Evolutionary conservation across 2,113 vertebrate species (phyloP), one percentile per base, ranked within the genome.

Genomic region (Apaloderma vittatum): DNA sequence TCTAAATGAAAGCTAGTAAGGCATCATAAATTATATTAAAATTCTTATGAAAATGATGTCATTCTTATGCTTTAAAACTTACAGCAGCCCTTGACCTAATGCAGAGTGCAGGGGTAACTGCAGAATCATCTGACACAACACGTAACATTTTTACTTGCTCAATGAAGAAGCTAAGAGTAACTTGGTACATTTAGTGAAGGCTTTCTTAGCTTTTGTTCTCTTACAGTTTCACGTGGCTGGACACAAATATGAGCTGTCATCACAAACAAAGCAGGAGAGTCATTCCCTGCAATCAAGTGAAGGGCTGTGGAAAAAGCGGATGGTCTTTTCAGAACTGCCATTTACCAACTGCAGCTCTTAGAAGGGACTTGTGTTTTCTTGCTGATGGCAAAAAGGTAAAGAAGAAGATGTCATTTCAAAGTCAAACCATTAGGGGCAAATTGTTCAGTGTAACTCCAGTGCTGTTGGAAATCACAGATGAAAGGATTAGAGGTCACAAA

Each of bases 401-500:
- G 46, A 57, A n/a, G 26, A 43, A 23, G 22, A 23, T 46, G 43
- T 12, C 6, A 57, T 89, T 93, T 81, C 89, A 75, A 85, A 95
- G 70, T 19, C 8, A 6, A 91, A 49, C 49, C 45, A 23, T 34
- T 40, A 40, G 48, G 17, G 52, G 54, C 63, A 93, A 72, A 37
- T 20, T 51, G 12, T 62, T 92, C 58, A 12, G 63, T 65, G 15
- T 91, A 80, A 84, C 55, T 74, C 73, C 84, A 66, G 73, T 32
- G 21, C 30, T 3, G 0, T 1, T 6, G 0, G 40, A 79, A 79
- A 76, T 32, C 2, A 0, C 3, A n/a, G 20, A 15, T 27, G 20
- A 75, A 57, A 61, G 72, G 55, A 61, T 52, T 48, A 94, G 59
- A 24, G 4, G 21, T 20, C 48, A 45, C 62, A 71, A 93, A 72